These are phyloP conservation scores for Diaprepes abbreviatus DNA, from an alignment of 2,888 invertebrate genomes.

Conservation along the genomic window DNA sequence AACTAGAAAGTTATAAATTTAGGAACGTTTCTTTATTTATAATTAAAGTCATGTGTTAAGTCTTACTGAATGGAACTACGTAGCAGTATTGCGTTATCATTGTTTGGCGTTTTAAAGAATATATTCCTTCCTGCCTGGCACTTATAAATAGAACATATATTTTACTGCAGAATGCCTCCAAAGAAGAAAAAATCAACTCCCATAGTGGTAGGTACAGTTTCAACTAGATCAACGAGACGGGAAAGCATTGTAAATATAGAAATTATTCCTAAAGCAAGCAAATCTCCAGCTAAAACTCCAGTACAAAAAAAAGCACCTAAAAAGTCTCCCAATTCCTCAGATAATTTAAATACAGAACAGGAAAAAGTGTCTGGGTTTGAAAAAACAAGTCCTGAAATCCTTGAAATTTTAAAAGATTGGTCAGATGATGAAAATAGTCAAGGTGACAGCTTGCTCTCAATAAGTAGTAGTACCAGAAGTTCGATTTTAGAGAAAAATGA, in stretches of 20 bases:
- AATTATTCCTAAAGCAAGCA: slow-evolving; percentile 50
- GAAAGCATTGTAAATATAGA: slow-evolving; percentile 57
- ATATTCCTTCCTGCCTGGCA: too few relatives aligned
- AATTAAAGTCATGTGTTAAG: too few relatives aligned
- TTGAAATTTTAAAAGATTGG: slow-evolving; percentile 55
- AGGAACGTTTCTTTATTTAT: too few relatives aligned
- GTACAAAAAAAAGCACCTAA: slow-evolving; percentile 16
- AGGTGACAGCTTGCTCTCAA: slow-evolving; percentile 32
- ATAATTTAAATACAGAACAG: slow-evolving; percentile 1
- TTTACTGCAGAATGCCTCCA: slow-evolving; percentile 54
- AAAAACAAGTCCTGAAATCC: slow-evolving; percentile 45
- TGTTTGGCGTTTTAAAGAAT: too few relatives aligned
- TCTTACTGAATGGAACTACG: too few relatives aligned
- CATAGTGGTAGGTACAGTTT: slow-evolving; percentile 57
- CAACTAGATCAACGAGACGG: slow-evolving; percentile 57
- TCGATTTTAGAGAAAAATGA: neutral
- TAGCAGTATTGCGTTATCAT: too few relatives aligned
- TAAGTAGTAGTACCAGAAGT: neutral
- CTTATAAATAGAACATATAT: too few relatives aligned
- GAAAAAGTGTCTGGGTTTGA: slow-evolving; percentile 25
- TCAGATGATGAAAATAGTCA: slow-evolving; percentile 54
- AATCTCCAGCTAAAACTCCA: slow-evolving; percentile 28
- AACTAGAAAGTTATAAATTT: too few relatives aligned
- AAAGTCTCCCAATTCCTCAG: neutral
- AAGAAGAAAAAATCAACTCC: slow-evolving; percentile 56